phyloP scores from a whole-genome alignment of 2,797 vertebrate genomes.

The Rhabdomys pumilio region DNA sequence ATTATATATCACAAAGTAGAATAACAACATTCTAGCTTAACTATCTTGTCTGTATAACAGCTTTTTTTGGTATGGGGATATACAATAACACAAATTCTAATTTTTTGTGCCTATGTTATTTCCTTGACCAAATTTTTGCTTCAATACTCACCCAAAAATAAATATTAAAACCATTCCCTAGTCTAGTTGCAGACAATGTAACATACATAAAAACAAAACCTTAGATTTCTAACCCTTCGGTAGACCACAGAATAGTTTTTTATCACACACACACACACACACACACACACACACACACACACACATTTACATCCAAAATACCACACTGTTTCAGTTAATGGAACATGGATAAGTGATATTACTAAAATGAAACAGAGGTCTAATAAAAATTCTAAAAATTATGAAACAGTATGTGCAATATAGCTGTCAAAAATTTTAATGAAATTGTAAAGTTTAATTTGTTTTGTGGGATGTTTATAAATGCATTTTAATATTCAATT shows the following conservation, averaged over 20 bases:
- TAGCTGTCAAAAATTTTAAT: too few relatives aligned
- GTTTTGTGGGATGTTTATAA: too few relatives aligned
- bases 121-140: not conserved
- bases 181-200: not conserved
- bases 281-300: too few relatives aligned
- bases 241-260: not conserved
- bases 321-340: conserved; percentile 26
- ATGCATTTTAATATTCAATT: too few relatives aligned
- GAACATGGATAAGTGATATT: too few relatives aligned
- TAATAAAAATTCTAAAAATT: too few relatives aligned
- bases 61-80: not conserved
- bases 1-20: not conserved
- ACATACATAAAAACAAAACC: conserved; percentile 4
- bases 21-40: not conserved
- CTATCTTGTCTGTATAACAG: not conserved
- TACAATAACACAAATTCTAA: not conserved
- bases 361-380: too few relatives aligned
- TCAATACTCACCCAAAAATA: not conserved
- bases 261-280: not conserved
- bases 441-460: too few relatives aligned
- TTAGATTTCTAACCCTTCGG: not conserved
- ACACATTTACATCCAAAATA: not conserved
- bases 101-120: not conserved
- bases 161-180: not conserved
- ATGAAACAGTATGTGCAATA: too few relatives aligned